phyloP scores from a whole-genome alignment of 92 coral and sea anemone species.

The Hydrozoanthus gracilis region DNA sequence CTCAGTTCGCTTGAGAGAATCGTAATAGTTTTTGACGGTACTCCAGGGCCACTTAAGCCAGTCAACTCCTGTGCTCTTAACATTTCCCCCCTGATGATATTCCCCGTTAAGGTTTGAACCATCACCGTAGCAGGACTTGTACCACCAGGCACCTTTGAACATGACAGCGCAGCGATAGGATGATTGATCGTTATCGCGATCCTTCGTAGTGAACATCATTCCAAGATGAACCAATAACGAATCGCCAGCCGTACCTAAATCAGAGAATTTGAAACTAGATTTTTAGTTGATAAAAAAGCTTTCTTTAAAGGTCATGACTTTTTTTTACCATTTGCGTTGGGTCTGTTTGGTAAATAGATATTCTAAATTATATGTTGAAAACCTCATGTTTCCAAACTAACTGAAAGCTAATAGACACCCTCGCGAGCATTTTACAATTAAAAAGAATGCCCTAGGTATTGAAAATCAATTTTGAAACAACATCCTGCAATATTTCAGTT shows the following conservation, averaged over 20 bases:
- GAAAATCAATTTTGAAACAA: too few species aligned
- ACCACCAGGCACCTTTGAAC: slow-evolving; percentile 42
- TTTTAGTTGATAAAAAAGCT: too few species aligned
- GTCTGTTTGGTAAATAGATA: too few species aligned
- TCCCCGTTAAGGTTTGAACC: slow-evolving; percentile 18
- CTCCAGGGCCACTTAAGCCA: slow-evolving; percentile 27
- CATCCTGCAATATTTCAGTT: too few species aligned
- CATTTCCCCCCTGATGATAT: background rate
- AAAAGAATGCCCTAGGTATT: too few species aligned
- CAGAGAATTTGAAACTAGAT: too few species aligned
- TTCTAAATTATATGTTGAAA: too few species aligned
- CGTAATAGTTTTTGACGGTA: background rate
- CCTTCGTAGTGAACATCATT: background rate
- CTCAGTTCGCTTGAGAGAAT: slow-evolving; percentile 10
- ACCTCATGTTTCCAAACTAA: too few species aligned
- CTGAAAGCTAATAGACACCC: too few species aligned
- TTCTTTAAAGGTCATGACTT: too few species aligned
- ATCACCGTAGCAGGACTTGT: background rate
- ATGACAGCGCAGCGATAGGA: background rate
- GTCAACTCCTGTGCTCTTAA: background rate
- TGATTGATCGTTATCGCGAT: background rate
- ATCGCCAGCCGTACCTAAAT: slow-evolving; percentile 17
- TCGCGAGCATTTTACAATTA: too few species aligned
- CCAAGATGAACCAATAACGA: background rate
- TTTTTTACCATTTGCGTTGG: too few species aligned